Conservation (phyloP, 2,888 invertebrate species). For the Melikaiella ostensackeni region DNA sequence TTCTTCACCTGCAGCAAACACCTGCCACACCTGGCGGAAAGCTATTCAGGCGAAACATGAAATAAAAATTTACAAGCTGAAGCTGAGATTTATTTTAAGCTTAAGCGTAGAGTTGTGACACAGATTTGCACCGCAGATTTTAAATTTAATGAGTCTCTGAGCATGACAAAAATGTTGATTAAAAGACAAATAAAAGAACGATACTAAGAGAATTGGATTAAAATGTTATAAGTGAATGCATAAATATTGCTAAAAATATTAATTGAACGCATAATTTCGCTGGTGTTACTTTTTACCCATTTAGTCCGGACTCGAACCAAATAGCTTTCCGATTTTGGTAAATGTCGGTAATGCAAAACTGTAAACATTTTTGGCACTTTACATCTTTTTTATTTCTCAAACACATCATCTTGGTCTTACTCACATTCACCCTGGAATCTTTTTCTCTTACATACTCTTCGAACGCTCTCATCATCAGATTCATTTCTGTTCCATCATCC, state of each 20-base stretch:
- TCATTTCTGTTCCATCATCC: too few relatives aligned
- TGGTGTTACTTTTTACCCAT: neutral
- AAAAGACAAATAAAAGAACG: neutral
- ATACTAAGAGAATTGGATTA: conserved; percentile 16
- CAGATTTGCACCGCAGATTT: neutral
- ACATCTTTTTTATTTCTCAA: too few relatives aligned
- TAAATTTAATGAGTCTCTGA: conserved; percentile 8
- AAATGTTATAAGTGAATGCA: conserved; percentile 5
- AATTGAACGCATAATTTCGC: too few relatives aligned
- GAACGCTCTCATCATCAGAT: too few relatives aligned
- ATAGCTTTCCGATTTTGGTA: too few relatives aligned
- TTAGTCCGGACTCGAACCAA: too few relatives aligned
- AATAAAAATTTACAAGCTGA: neutral
- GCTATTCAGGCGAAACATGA: conserved; percentile 22
- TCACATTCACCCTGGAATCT: too few relatives aligned
- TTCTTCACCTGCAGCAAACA: conserved; percentile 31
- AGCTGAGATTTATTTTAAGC: conserved; percentile 23
- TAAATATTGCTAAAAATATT: too few relatives aligned
- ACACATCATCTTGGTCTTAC: too few relatives aligned
- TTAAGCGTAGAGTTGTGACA: neutral
- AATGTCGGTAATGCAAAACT: too few relatives aligned
- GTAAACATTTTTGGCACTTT: too few relatives aligned
- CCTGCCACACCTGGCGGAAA: conserved; percentile 15
- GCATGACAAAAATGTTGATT: neutral
- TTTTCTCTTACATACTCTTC: too few relatives aligned